phyloP scores from a whole-genome alignment of 2,797 vertebrate genomes.

The Poecilia velifera region DNA sequence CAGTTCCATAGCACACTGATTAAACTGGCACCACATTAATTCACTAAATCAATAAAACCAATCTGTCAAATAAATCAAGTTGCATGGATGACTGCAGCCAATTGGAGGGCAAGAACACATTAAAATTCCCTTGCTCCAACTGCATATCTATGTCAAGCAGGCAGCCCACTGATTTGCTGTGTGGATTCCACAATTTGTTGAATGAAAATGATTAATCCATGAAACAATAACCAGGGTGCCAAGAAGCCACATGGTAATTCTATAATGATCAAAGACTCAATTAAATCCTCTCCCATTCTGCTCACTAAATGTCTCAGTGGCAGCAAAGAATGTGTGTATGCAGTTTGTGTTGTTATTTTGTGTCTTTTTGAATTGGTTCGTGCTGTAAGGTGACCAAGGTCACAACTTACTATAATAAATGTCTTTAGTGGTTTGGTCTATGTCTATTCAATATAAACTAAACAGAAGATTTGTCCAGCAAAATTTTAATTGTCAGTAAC shows the following conservation, averaged over 20 bases:
- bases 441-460: constrained; percentile 32
- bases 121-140: constrained; percentile 66
- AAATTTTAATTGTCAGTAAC: constrained; percentile 50
- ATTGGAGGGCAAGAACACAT: constrained; percentile 72
- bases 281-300: constrained; percentile 74
- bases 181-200: constrained; percentile 75
- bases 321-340: constrained; percentile 39
- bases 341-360: constrained; percentile 26
- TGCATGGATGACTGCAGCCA: constrained; percentile 68
- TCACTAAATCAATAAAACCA: constrained; percentile 84
- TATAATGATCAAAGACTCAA: constrained; percentile 79
- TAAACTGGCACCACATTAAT: constrained; percentile 83
- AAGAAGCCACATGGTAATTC: constrained; percentile 76
- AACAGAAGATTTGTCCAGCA: constrained; percentile 44
- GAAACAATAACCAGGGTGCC: constrained; percentile 77
- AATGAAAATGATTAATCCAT: constrained; percentile 78
- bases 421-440: constrained; percentile 51
- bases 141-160: constrained; percentile 75
- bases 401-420: constrained; percentile 50
- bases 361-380: constrained; percentile 27
- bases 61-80: constrained; percentile 84
- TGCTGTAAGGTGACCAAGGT: constrained; percentile 39
- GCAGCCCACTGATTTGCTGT: constrained; percentile 66
- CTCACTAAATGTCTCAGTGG: constrained; percentile 67
- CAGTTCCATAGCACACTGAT: constrained; percentile 78